These are phyloP conservation scores for Cheumatopsyche charites DNA, from an alignment of 1,140 invertebrate species.

Conservation along the genomic window DNA sequence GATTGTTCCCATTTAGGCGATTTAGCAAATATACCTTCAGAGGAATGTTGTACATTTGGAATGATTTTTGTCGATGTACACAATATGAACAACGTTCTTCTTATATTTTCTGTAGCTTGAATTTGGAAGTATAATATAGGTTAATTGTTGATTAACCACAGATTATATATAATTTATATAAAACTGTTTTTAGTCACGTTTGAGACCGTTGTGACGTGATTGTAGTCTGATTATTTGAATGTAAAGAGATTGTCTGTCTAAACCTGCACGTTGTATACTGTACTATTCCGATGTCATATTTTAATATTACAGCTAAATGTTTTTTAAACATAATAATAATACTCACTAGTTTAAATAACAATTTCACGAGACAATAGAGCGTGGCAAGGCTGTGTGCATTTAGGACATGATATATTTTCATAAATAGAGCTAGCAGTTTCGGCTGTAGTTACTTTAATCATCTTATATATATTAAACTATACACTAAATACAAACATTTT, in stretches of 20 bases:
- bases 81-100: conserved; percentile 48
- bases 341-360: conserved; percentile 37
- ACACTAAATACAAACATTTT: conserved; percentile 49
- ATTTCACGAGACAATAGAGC: conserved; percentile 58
- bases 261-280: conserved; percentile 47
- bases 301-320: conserved; percentile 36
- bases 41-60: conserved; percentile 49
- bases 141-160: conserved; percentile 38
- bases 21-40: conserved; percentile 38
- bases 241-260: conserved; percentile 43
- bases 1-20: conserved; percentile 48
- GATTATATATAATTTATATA: conserved; percentile 31
- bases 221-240: conserved; percentile 47
- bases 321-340: conserved; percentile 35
- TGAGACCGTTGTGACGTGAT: conserved; percentile 46
- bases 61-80: conserved; percentile 47
- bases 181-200: conserved; percentile 44
- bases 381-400: conserved; percentile 72
- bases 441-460: conserved; percentile 46
- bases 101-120: conserved; percentile 46
- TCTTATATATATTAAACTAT: conserved; percentile 39
- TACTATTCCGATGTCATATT: conserved; percentile 40
- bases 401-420: conserved; percentile 57
- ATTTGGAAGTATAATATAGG: conserved; percentile 45
- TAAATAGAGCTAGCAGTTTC: conserved; percentile 46